These are phyloP conservation scores for Probaryconus sp. DNA, from an alignment of 1,140 invertebrate genomes.

Conservation along the genomic window DNA sequence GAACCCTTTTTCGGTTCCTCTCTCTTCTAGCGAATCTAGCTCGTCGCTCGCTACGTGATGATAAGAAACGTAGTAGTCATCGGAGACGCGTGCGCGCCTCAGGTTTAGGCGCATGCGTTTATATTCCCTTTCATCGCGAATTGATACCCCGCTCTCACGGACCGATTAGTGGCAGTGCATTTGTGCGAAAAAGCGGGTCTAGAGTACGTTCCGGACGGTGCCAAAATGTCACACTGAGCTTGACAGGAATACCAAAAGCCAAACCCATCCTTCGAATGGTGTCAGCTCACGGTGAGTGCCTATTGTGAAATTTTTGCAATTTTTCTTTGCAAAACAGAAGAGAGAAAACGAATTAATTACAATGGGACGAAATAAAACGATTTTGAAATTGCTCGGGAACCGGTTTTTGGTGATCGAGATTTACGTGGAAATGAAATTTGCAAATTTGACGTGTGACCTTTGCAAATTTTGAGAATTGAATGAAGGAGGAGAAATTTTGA, in stretches of 20 bases:
- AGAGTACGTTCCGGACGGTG: constrained; percentile 25
- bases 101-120: constrained; percentile 63
- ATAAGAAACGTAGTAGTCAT: constrained; percentile 64
- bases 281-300: constrained; percentile 33
- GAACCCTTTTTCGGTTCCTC: no score
- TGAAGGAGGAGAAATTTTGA: no score
- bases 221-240: constrained; percentile 29
- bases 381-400: no score
- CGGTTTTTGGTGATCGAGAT: no score
- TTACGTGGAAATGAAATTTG: no score
- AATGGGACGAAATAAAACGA: no score
- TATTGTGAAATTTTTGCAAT: not conserved
- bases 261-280: no score
- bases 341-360: no score
- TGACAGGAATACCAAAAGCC: constrained; percentile 19
- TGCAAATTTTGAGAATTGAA: no score
- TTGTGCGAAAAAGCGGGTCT: constrained; percentile 54
- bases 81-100: constrained; percentile 62
- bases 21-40: not conserved
- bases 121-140: constrained; percentile 21
- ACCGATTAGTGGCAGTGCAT: constrained; percentile 51
- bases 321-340: no score
- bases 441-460: no score
- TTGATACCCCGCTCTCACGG: constrained; percentile 61
- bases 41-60: constrained; percentile 31